phyloP scores from a whole-genome alignment of 2,113 vertebrate genomes.

The Python bivittatus region DNA sequence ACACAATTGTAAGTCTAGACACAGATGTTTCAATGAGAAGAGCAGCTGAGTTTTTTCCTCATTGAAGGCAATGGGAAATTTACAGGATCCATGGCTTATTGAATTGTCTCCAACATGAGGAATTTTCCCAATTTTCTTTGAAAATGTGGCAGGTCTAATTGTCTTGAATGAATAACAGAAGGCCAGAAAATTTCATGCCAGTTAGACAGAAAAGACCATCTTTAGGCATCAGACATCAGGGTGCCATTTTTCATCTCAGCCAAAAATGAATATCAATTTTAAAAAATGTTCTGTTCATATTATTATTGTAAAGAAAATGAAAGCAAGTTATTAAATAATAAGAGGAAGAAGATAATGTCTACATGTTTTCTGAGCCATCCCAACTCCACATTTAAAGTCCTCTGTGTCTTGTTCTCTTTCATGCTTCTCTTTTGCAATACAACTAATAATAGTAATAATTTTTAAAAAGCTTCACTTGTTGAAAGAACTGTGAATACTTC shows the following conservation, averaged over 20 bases:
- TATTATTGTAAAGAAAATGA: background rate
- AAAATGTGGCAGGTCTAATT: background rate
- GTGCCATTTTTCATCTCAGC: background rate
- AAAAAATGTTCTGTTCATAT: background rate
- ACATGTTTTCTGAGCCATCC: conserved; percentile 16
- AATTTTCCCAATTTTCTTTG: background rate
- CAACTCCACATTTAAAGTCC: background rate
- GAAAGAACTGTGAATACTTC: background rate
- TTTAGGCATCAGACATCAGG: background rate
- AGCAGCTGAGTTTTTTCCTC: background rate
- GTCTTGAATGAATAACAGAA: background rate
- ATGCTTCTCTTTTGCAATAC: conserved; percentile 4
- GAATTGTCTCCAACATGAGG: background rate
- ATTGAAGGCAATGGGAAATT: background rate
- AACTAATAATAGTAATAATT: too few relatives aligned
- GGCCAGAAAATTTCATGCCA: background rate
- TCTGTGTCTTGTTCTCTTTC: background rate
- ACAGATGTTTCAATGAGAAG: background rate
- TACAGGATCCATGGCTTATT: background rate
- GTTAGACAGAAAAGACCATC: background rate
- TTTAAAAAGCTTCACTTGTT: background rate
- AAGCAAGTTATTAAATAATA: background rate
- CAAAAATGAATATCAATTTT: background rate
- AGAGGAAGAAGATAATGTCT: background rate
- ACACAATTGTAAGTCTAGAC: too few relatives aligned